Base-by-base conservation (phyloP, 2,888 invertebrate species). In the Phalangium opilio region DNA sequence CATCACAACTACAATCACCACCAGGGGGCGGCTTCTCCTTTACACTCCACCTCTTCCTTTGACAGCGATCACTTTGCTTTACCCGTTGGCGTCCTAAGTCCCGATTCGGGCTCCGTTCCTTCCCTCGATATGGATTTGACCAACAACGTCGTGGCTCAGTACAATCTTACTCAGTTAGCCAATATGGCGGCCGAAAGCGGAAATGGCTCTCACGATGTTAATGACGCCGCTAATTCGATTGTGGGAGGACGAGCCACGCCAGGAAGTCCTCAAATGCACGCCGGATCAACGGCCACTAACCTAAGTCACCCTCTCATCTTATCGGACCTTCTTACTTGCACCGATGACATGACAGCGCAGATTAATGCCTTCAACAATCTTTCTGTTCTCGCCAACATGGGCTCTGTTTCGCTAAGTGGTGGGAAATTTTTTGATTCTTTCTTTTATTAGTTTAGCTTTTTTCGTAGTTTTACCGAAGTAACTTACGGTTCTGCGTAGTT, bases 371-470 rank as follows among this genome's bases (percentile, higher is more conserved):
- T 84, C 59, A 84, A 83, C 67, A 90, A 89, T 69, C 72, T 90
- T 55, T 85, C 89, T 63, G 86, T 85, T 21, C 75, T 90, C 50
- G 86, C 86, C 50, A 89, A 89, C 67, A 73, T 89, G 48, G 86
- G 86, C 61, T 68, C 69, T 50, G 61, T 63, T 35, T 62, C 68
- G n/a, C 65, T 73, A n/a, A 47, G 35, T 36, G 51, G 49, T 50
- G 48, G 49, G 17, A 40, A 17, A 7, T 17, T 39, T 41, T 5
- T 43, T 20, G n/a, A 20, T 40, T 46, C 19, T 21, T 21, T 42
- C 35, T 43, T 32, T 45, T 44, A 11, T 14, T 17, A n/a, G 18
- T 4, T 19, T 43, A 33, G 19, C 12, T 20, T 42, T 42, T 4
- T n/a, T n/a, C n/a, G n/a, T n/a, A n/a, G n/a, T n/a, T n/a, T n/a